These are phyloP conservation scores for Drosophila funebris DNA, from an alignment of 1,140 invertebrate species.

Conservation along the genomic window DNA sequence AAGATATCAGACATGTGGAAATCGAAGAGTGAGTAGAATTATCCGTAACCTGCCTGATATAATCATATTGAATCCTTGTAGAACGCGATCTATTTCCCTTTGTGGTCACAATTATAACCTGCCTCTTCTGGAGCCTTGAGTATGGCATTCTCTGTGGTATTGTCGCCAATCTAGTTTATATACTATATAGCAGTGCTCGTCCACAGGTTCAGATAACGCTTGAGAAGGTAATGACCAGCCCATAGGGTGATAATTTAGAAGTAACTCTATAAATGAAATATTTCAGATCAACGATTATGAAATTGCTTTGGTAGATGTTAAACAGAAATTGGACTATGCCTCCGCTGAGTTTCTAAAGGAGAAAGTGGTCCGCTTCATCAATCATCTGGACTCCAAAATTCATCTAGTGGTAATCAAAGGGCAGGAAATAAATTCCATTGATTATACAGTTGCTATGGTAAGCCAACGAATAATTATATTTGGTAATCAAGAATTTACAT, in stretches of 20 bases:
- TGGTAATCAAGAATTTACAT: no score
- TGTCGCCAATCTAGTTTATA: constrained; percentile 88
- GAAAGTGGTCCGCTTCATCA: constrained; percentile 64
- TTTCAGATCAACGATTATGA: constrained; percentile 60
- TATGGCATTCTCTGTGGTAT: constrained; percentile 94
- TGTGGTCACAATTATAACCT: constrained; percentile 89
- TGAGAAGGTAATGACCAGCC: constrained; percentile 87
- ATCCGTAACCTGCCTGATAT: not conserved
- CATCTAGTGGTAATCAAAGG: constrained; percentile 86
- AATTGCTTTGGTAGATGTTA: constrained; percentile 60
- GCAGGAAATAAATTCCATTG: constrained; percentile 86
- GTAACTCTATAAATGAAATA: not conserved
- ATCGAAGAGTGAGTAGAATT: constrained; percentile 89
- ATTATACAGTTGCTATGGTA: constrained; percentile 87
- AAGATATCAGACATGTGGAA: constrained; percentile 91
- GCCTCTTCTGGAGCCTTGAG: constrained; percentile 91
- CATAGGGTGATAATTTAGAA: constrained; percentile 35
- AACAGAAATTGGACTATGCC: constrained; percentile 77
- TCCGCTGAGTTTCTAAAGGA: constrained; percentile 76
- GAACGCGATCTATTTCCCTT: constrained; percentile 91
- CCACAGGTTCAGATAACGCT: constrained; percentile 87
- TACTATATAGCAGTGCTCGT: constrained; percentile 91
- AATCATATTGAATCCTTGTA: constrained; percentile 63
- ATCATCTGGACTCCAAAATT: constrained; percentile 44
- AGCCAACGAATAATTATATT: not conserved